These are phyloP conservation scores for Tupaia tana DNA, from an alignment of 2,113 vertebrate species.

Conservation along the genomic window DNA sequence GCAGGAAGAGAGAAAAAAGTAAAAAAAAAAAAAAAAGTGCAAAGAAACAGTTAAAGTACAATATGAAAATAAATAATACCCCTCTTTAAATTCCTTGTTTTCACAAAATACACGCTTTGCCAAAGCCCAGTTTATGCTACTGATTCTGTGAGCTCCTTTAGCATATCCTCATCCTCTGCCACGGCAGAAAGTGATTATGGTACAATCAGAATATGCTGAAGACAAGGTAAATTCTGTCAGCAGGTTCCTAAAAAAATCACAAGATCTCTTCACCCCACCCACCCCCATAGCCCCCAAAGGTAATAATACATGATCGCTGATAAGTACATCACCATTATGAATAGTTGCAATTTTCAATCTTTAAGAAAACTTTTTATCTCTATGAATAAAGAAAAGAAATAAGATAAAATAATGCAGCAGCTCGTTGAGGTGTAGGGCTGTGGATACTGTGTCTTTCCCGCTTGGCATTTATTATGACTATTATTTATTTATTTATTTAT, in stretches of 20 bases:
- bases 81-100: conserved; percentile 99
- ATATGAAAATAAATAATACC: conserved; percentile 99
- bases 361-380: conserved; percentile 93
- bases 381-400: conserved; percentile 95
- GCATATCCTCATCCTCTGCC: conserved; percentile 95
- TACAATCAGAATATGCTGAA: conserved; percentile 90
- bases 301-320: conserved; percentile 91
- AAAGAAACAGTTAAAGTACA: conserved; percentile 98
- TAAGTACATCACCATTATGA: conserved; percentile 91
- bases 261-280: conserved; percentile 78
- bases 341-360: conserved; percentile 94
- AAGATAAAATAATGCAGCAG: conserved; percentile 91
- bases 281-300: conserved; percentile 85
- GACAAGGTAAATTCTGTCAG: conserved; percentile 85
- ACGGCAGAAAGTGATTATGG: conserved; percentile 93
- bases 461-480: conserved; percentile 83
- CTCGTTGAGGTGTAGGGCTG: conserved; percentile 92
- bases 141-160: conserved; percentile 92
- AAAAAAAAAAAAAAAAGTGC: conserved; percentile 93
- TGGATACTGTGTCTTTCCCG: conserved; percentile 91
- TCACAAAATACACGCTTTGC: conserved; percentile 97
- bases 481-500: conserved; percentile 79
- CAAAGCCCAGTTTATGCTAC: conserved; percentile 97
- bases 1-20: conserved; percentile 86
- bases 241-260: conserved; percentile 81